Evolutionary conservation across 2,888 invertebrate species (phyloP).

Genomic region (Synanthedon myopaeformis): DNA sequence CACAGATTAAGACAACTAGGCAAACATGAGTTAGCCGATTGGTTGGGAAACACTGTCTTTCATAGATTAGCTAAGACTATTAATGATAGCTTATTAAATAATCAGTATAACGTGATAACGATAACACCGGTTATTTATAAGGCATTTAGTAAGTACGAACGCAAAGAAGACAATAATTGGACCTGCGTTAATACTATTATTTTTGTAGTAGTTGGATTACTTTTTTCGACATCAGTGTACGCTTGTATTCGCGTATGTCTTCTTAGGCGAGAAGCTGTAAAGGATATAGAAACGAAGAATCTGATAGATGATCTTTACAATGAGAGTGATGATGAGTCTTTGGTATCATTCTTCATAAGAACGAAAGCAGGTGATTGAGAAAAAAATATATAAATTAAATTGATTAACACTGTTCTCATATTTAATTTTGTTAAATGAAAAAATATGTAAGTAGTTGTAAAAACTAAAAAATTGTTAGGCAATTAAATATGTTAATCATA

Average conservation of each 20-base stretch:
- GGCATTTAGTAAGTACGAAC: neutral
- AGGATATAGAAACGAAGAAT: neutral
- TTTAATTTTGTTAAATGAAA: no score
- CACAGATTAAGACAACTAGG: conserved; percentile 71
- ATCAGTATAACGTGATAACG: conserved; percentile 10
- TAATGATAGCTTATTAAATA: conserved; percentile 28
- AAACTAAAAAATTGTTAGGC: no score
- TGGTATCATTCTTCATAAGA: neutral
- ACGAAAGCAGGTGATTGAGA: neutral
- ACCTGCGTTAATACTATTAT: conserved; percentile 27
- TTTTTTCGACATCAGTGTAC: neutral
- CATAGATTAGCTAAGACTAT: conserved; percentile 63
- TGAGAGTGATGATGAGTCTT: neutral
- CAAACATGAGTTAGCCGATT: conserved; percentile 68
- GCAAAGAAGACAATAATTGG: conserved; percentile 18
- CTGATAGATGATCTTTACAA: neutral
- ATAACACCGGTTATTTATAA: neutral
- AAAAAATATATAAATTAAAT: no score
- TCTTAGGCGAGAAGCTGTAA: neutral
- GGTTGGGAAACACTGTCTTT: conserved; percentile 71
- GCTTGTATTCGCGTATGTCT: neutral
- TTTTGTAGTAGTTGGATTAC: conserved; percentile 3
- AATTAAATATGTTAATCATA: no score
- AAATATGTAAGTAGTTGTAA: no score
- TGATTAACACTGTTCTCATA: no score